phyloP scores from a whole-genome alignment of 2,113 vertebrate species.

The Pseudorhombus dupliciocellatus region DNA sequence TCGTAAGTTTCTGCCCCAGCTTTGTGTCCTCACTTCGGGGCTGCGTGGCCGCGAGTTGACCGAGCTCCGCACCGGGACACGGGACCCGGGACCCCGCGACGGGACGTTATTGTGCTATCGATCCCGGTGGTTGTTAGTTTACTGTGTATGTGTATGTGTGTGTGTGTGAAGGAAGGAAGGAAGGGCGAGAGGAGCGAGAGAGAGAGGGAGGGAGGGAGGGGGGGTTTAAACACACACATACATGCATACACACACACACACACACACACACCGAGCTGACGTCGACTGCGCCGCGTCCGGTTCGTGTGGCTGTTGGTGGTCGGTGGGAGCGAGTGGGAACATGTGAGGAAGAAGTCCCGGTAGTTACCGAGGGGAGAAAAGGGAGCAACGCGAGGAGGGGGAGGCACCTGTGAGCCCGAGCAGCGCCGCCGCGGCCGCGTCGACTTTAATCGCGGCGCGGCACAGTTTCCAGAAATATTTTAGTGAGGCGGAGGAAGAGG shows the following conservation, averaged over 20 bases:
- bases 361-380: slow-evolving; percentile 16
- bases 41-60: slow-evolving; percentile 38
- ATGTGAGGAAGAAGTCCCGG: slow-evolving; percentile 5
- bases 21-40: slow-evolving; percentile 56
- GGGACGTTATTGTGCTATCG: slow-evolving; percentile 1
- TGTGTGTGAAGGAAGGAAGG: slow-evolving; percentile 3
- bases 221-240: neutral
- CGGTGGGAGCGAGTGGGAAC: slow-evolving; percentile 6
- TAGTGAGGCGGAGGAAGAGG: slow-evolving; percentile 30
- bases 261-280: slow-evolving; percentile 58
- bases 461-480: slow-evolving; percentile 56
- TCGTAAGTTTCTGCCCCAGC: slow-evolving; percentile 71
- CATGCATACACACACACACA: slow-evolving; percentile 23
- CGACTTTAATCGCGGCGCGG: slow-evolving; percentile 53
- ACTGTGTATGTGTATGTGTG: slow-evolving; percentile 12
- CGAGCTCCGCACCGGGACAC: slow-evolving; percentile 11
- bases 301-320: slow-evolving; percentile 41
- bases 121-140: slow-evolving; percentile 34
- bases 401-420: slow-evolving; percentile 60
- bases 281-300: slow-evolving; percentile 67
- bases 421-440: slow-evolving; percentile 33
- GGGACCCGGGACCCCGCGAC: neutral
- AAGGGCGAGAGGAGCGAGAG: neutral
- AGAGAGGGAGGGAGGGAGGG: neutral
- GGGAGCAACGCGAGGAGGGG: slow-evolving; percentile 10